Evolutionary conservation across 2,113 vertebrate species (phyloP).

Genomic region (Sinocyclocheilus grahami): DNA sequence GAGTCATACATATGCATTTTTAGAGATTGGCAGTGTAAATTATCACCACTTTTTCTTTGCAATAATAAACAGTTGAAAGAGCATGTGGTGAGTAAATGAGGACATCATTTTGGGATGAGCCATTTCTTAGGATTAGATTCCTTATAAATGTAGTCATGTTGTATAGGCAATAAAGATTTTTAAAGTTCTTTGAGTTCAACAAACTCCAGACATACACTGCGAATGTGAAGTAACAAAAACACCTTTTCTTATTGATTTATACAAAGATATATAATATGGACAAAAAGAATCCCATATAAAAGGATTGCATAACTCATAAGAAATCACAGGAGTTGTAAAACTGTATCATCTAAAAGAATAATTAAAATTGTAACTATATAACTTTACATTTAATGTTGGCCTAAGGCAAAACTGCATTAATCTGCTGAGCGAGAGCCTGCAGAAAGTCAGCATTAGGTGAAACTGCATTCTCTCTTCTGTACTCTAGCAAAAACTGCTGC

Average conservation of each 20-base stretch:
- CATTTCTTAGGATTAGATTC: not conserved
- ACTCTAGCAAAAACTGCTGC: not conserved
- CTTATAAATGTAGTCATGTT: not conserved
- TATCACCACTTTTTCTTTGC: not conserved
- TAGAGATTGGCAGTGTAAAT: not conserved
- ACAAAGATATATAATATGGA: not conserved
- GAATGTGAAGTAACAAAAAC: not conserved
- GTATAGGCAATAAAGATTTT: not conserved
- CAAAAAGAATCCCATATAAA: not conserved
- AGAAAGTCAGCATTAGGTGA: slow-evolving; percentile 24
- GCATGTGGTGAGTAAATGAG: not conserved
- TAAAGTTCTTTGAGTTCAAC: not conserved
- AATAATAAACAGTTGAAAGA: not conserved
- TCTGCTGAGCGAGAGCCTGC: slow-evolving; percentile 4
- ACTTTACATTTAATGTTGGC: slow-evolving; percentile 26
- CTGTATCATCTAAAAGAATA: slow-evolving; percentile 21
- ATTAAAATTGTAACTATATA: slow-evolving; percentile 24
- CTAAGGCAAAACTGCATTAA: slow-evolving; percentile 29
- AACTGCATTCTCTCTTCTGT: not conserved
- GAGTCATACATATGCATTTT: not conserved
- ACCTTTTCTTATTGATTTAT: not conserved
- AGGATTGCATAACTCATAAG: not conserved
- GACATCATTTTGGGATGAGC: not conserved
- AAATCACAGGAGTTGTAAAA: slow-evolving; percentile 11
- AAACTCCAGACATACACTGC: not conserved